A percentile compares a stretch with the other conserved stretches of the same genome.
These are phyloP conservation scores for Clupea harengus DNA, from an alignment of 2,113 vertebrate species.

Conservation along the genomic window DNA sequence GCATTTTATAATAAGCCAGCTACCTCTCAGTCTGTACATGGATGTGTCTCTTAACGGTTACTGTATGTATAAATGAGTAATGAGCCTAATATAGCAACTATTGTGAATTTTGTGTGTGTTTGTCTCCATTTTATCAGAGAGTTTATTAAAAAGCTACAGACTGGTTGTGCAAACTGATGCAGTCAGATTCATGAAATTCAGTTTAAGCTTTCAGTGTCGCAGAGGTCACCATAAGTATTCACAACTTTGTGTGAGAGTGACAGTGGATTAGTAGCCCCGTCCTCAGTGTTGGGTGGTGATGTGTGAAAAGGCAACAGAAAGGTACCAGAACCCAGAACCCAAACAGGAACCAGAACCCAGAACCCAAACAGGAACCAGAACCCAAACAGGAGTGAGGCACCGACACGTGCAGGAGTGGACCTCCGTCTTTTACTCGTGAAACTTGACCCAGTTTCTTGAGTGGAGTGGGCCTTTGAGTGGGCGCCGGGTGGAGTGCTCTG, in stretches of 20 bases:
- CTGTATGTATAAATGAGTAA: background rate
- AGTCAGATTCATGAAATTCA: background rate
- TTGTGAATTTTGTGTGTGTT: background rate
- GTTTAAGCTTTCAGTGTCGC: background rate
- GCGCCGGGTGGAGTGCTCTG: conserved; percentile 7
- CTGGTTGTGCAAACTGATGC: background rate
- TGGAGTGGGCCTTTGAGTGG: conserved; percentile 14
- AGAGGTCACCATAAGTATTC: background rate
- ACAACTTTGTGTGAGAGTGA: background rate
- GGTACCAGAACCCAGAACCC: background rate
- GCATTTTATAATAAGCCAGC: background rate
- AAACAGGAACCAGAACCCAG: background rate
- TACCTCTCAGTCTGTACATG: background rate
- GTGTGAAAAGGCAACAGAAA: background rate
- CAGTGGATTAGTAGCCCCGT: background rate
- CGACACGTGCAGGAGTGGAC: background rate
- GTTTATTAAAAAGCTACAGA: background rate
- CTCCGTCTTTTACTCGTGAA: background rate
- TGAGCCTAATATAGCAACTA: no score
- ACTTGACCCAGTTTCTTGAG: conserved; percentile 25
- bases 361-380: background rate
- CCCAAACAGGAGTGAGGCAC: background rate
- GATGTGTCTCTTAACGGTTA: background rate
- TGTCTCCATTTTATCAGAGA: background rate
- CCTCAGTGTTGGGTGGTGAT: background rate